Conservation (phyloP, 2,113 vertebrate genomes). For the Nannospalax galili region DNA sequence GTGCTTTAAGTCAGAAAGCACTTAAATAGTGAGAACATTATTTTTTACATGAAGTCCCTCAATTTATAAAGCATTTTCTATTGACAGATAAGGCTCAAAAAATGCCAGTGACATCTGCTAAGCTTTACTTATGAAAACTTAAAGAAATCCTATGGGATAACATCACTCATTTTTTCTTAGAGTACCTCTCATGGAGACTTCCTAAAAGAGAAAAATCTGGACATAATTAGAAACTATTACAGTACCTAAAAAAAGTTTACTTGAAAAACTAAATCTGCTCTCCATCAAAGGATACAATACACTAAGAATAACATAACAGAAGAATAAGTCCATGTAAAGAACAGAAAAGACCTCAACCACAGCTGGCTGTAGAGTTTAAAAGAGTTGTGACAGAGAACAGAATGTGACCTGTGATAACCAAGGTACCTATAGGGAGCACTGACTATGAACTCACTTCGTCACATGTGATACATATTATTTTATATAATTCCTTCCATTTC, state of each 20-base stretch:
- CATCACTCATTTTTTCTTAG: slow-evolving; percentile 78
- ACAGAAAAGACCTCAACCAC: background rate
- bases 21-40: slow-evolving; percentile 59
- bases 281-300: slow-evolving; percentile 85
- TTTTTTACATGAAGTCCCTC: slow-evolving; percentile 57
- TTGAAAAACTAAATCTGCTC: slow-evolving; percentile 80
- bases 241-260: slow-evolving; percentile 78
- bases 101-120: slow-evolving; percentile 82
- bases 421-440: slow-evolving; percentile 70
- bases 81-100: slow-evolving; percentile 87
- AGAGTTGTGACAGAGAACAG: slow-evolving; percentile 67
- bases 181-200: slow-evolving; percentile 71
- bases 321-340: background rate
- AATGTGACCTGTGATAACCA: slow-evolving; percentile 66
- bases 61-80: slow-evolving; percentile 80
- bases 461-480: slow-evolving; percentile 77
- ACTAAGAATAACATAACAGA: slow-evolving; percentile 71
- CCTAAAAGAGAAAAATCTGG: slow-evolving; percentile 80
- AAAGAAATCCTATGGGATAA: slow-evolving; percentile 83
- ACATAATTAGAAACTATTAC: slow-evolving; percentile 85
- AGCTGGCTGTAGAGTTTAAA: background rate
- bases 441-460: slow-evolving; percentile 77
- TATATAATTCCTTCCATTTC: slow-evolving; percentile 64
- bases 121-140: slow-evolving; percentile 84
- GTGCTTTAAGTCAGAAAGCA: slow-evolving; percentile 63